Evolutionary conservation across 2,797 vertebrate species (phyloP).

Genomic region (Ispidina lecontei): DNA sequence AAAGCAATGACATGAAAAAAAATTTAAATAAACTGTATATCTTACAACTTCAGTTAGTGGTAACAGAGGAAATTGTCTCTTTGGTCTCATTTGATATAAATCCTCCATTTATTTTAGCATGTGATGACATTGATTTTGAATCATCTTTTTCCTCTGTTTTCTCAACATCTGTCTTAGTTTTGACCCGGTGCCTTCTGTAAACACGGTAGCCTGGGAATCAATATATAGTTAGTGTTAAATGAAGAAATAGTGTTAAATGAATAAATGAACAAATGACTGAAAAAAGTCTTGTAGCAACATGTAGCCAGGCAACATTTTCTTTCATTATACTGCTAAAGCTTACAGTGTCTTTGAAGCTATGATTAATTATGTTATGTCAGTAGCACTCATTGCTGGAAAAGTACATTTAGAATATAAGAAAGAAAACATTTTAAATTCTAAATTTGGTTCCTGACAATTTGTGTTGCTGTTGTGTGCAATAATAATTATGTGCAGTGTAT

Average conservation of each 20-base stretch:
- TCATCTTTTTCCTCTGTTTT: conserved; percentile 14
- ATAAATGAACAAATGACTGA: background rate
- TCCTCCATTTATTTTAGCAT: conserved; percentile 65
- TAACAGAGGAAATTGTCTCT: background rate
- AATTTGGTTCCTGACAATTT: background rate
- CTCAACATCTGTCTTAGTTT: conserved; percentile 33
- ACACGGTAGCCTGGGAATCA: conserved; percentile 72
- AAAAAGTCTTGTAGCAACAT: background rate
- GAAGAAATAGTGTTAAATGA: conserved; percentile 6
- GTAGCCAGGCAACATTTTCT: background rate
- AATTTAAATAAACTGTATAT: background rate
- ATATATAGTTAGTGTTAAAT: conserved; percentile 6
- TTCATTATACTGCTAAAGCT: background rate
- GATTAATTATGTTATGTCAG: background rate
- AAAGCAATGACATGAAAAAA: background rate
- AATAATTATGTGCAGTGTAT: background rate
- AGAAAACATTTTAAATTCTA: background rate
- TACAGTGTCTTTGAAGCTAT: background rate
- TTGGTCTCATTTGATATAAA: conserved; percentile 64
- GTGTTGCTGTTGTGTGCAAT: background rate
- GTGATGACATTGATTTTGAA: background rate
- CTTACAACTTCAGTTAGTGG: background rate
- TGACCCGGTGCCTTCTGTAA: conserved; percentile 59
- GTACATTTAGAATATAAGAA: background rate
- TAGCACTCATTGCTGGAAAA: background rate